Conservation (phyloP, 2,113 vertebrate genomes). For the Amazona guildingii region DNA sequence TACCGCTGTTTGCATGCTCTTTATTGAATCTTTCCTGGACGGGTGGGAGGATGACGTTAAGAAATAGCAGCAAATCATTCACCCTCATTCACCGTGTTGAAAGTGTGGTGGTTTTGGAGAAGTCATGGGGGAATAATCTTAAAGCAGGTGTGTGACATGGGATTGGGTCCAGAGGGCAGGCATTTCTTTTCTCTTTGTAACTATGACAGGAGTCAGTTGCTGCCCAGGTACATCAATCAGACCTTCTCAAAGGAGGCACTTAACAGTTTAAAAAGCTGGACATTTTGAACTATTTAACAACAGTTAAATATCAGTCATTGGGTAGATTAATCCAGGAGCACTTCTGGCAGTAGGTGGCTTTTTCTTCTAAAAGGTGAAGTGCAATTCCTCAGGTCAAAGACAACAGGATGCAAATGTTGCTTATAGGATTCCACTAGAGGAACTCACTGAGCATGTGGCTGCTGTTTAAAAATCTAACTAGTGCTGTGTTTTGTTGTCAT, state of each 20-base stretch:
- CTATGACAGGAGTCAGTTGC: not conserved
- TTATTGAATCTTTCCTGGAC: not conserved
- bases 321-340: not conserved
- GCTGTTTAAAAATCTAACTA: slow-evolving; percentile 14
- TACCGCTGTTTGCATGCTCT: not conserved
- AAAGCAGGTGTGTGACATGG: fast-evolving
- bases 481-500: not conserved
- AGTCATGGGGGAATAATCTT: not conserved
- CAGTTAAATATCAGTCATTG: not conserved
- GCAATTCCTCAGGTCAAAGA: not conserved
- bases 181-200: not conserved
- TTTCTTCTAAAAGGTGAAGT: not conserved
- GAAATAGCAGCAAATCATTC: not conserved
- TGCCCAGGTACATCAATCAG: not conserved
- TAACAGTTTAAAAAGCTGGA: not conserved
- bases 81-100: not conserved
- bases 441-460: not conserved
- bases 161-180: not conserved
- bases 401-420: not conserved
- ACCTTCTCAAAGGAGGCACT: not conserved
- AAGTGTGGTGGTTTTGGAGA: not conserved
- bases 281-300: not conserved
- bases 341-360: not conserved
- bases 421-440: not conserved
- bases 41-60: not conserved